A percentile compares a stretch with the other conserved stretches of the same genome.
Evolutionary conservation across 2,888 invertebrate species (phyloP).

Genomic region (Allacma fusca): DNA sequence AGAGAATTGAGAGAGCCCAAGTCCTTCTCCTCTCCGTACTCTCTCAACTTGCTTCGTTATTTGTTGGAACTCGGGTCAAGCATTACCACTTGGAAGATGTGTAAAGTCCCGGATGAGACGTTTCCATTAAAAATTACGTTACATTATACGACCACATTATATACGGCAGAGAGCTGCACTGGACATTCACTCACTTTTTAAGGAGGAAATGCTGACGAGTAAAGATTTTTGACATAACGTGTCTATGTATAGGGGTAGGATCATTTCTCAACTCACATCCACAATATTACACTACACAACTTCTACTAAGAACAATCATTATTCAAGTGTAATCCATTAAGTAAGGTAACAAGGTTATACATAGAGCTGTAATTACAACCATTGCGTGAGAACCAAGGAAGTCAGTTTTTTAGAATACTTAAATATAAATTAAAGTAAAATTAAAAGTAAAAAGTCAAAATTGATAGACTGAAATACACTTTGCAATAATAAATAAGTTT

Average conservation of each 20-base stretch:
- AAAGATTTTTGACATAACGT: too few species aligned
- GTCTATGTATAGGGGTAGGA: too few species aligned
- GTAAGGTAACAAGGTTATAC: neutral
- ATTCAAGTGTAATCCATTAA: neutral
- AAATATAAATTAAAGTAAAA: slow-evolving; percentile 21
- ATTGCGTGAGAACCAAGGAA: neutral
- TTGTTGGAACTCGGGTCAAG: too few species aligned
- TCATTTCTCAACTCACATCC: too few species aligned
- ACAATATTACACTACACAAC: too few species aligned
- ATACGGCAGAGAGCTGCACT: too few species aligned
- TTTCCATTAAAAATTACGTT: too few species aligned
- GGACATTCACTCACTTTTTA: too few species aligned
- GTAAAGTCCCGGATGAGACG: too few species aligned
- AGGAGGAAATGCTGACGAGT: too few species aligned
- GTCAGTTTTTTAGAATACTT: neutral
- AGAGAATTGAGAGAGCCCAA: neutral
- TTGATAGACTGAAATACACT: slow-evolving; percentile 45
- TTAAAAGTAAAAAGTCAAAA: slow-evolving; percentile 41
- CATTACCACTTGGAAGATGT: too few species aligned
- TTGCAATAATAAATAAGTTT: slow-evolving; percentile 45
- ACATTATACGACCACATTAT: too few species aligned
- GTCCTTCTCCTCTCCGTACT: neutral
- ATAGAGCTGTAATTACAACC: slow-evolving; percentile 10
- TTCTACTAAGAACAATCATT: slow-evolving; percentile 2
- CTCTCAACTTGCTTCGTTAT: neutral